Percentiles rank a stretch among this genome's conserved stretches.
Evolutionary conservation across 2,113 vertebrate genomes (phyloP).

Genomic region (Upupa epops): DNA sequence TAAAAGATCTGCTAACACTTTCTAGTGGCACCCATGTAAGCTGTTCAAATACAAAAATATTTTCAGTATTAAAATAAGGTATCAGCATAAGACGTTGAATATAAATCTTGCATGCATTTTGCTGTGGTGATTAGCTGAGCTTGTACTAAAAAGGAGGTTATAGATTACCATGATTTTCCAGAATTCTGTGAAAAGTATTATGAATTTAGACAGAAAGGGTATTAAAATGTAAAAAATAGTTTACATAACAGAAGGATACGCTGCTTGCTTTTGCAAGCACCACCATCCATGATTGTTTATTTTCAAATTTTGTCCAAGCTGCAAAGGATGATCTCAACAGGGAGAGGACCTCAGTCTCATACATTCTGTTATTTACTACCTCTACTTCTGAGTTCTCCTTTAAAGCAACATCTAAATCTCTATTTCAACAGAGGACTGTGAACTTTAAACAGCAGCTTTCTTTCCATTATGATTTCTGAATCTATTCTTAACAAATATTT

Average conservation of each 20-base stretch:
- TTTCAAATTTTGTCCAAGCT: accelerated
- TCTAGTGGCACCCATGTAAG: not conserved
- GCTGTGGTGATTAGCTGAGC: accelerated
- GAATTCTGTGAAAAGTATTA: not conserved
- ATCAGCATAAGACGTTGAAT: not conserved
- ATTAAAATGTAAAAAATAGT: not conserved
- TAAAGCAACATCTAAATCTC: not conserved
- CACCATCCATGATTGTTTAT: not conserved
- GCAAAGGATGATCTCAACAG: not conserved
- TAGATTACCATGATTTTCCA: not conserved
- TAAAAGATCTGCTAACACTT: not conserved
- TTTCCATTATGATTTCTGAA: not conserved
- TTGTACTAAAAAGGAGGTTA: accelerated
- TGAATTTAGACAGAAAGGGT: not conserved
- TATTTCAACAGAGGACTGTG: not conserved
- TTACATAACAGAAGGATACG: not conserved
- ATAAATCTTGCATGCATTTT: not conserved
- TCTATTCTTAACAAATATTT: not conserved
- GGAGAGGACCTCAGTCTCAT: not conserved
- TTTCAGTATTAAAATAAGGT: not conserved
- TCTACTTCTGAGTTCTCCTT: not conserved
- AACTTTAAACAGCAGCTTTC: not conserved
- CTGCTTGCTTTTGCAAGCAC: not conserved
- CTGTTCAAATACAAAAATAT: not conserved
- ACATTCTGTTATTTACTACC: not conserved